Percentiles rank a stretch among this genome's conserved stretches.
These are phyloP conservation scores for Rhinichthys osculus DNA, from an alignment of 2,797 vertebrate species.

Conservation along the genomic window DNA sequence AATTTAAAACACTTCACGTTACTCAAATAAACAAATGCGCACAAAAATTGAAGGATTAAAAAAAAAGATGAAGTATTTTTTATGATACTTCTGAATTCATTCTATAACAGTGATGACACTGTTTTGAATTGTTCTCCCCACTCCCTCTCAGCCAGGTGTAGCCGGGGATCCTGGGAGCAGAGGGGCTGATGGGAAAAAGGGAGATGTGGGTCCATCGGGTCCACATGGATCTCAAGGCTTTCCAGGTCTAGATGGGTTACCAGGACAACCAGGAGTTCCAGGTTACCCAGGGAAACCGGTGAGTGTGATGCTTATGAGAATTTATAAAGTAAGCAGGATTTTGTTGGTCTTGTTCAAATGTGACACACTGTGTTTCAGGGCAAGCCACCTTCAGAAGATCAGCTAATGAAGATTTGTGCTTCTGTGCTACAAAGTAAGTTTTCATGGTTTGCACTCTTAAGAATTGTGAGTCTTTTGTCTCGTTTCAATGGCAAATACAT, in stretches of 20 bases:
- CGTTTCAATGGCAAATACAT: not conserved
- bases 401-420: slow-evolving; percentile 71
- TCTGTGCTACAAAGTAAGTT: slow-evolving; percentile 68
- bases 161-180: slow-evolving; percentile 65
- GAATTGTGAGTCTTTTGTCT: not conserved
- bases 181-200: slow-evolving; percentile 70
- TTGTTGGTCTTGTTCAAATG: not conserved
- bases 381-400: slow-evolving; percentile 69
- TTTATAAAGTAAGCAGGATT: not conserved
- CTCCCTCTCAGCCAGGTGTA: slow-evolving; percentile 62
- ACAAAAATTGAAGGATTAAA: not conserved
- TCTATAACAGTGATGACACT: not conserved
- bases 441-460: not conserved
- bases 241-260: slow-evolving; percentile 67
- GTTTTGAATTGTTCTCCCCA: not conserved
- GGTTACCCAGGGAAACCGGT: slow-evolving; percentile 75
- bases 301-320: slow-evolving; percentile 44
- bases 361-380: slow-evolving; percentile 60
- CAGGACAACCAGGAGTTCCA: slow-evolving; percentile 70
- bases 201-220: slow-evolving; percentile 66
- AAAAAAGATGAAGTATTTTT: not conserved
- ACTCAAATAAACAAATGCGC: not conserved
- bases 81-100: not conserved
- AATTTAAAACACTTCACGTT: not conserved
- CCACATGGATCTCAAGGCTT: slow-evolving; percentile 65